These are phyloP conservation scores for Silurus glanis DNA, from an alignment of 2,113 vertebrate genomes.

Conservation along the genomic window DNA sequence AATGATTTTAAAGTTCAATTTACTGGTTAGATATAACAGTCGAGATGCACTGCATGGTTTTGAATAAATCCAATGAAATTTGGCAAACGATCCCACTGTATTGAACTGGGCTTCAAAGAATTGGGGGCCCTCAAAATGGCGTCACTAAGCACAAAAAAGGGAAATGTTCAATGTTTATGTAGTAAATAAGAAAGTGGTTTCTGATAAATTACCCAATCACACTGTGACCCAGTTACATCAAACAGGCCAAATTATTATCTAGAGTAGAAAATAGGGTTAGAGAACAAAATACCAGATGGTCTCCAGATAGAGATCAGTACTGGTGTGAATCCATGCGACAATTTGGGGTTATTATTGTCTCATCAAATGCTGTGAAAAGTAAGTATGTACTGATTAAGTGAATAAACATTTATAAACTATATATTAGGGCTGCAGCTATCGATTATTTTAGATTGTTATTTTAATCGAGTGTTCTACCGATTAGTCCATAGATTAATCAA, in stretches of 20 bases:
- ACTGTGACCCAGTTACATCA: not conserved
- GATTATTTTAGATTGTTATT: too few species aligned
- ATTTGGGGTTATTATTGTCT: slow-evolving; percentile 30
- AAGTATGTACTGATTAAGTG: not conserved
- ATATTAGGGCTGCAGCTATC: too few species aligned
- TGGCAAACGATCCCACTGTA: not conserved
- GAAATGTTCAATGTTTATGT: too few species aligned
- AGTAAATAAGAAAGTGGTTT: too few species aligned
- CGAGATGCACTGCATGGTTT: not conserved
- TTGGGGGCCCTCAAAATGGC: too few species aligned
- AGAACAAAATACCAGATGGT: slow-evolving; percentile 9
- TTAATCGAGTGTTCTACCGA: too few species aligned
- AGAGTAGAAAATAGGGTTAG: not conserved
- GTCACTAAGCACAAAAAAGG: too few species aligned
- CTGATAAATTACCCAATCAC: not conserved
- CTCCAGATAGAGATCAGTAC: slow-evolving; percentile 18
- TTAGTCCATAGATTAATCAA: too few species aligned
- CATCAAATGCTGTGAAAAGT: slow-evolving; percentile 11
- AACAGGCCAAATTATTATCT: slow-evolving; percentile 19
- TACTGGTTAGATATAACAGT: not conserved
- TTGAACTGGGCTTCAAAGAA: too few species aligned
- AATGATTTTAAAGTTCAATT: not conserved
- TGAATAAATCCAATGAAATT: not conserved
- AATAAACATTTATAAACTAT: not conserved
- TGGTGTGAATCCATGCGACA: not conserved